Base-by-base conservation (phyloP, 2,797 vertebrate species). In the Menidia menidia region DNA sequence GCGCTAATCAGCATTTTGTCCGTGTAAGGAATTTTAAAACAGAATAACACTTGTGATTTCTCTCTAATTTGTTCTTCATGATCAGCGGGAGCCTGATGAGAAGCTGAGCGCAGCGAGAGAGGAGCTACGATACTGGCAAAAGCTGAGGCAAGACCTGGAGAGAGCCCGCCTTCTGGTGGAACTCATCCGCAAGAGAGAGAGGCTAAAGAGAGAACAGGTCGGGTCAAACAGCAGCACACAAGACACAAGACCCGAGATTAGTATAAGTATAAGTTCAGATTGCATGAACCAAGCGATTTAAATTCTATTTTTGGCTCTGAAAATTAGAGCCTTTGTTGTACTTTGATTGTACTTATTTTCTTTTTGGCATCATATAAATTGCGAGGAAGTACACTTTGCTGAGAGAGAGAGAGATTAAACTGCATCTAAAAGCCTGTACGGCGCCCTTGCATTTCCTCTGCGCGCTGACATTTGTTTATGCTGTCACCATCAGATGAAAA, bases 91-190 rank as follows among this genome's bases (percentile, higher is more conserved):
- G 78, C 96, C 97, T 33, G 95, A 98, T 47, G 95, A 97, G 87
- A 97, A 97, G 90, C 94, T 96, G 3, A 96, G 95, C 18, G 96
- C 96, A 0, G 96, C 98, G 30, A 96, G 97, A 87, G 96, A 97
- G 66, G 96, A 99, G 83, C 93, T 99, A 44, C 97, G 98, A 56
- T 98, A 98, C 90, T 99, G 97, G 97, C 98, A 99, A 71, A 99
- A 98, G 75, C 89, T 99, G 66, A 93, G 98, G 45, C 98, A 99
- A 1, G 98, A 99, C 90, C 71, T 99, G 88, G 98, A 99, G 84
- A 93, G 98, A 77, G 98, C 98, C 0, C 92, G 98, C 55, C 94
- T 99, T 77, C 90, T 99, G 79, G 95, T 99, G 12, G 98, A 99
- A 86, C 95, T 99, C 61, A 99, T 99, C 87, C 92, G 92, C 60